Evolutionary conservation across 2,113 vertebrate genomes (phyloP).

Genomic region (Uropsilus gracilis): DNA sequence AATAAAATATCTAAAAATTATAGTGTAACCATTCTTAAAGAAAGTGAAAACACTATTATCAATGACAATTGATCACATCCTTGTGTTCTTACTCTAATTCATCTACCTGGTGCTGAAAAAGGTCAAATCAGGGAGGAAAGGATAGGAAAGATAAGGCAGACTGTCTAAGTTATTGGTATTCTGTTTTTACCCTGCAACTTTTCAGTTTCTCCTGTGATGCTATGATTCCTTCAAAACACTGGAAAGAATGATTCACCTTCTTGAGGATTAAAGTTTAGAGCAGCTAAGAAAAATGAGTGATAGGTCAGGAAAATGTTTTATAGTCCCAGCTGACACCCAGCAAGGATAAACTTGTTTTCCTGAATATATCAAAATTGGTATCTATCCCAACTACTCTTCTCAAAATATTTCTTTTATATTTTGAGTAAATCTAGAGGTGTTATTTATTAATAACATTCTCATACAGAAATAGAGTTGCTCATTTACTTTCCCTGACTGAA

Average conservation of each 20-base stretch:
- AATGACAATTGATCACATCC: background rate
- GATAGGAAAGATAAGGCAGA: background rate
- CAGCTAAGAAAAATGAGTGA: background rate
- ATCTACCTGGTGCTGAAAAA: background rate
- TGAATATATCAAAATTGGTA: background rate
- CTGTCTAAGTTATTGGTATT: background rate
- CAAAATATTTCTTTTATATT: background rate
- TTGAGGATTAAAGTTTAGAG: background rate
- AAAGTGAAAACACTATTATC: background rate
- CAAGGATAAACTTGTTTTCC: background rate
- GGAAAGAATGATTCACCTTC: background rate
- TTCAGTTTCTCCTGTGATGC: background rate
- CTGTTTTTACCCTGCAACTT: background rate
- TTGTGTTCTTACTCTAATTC: background rate
- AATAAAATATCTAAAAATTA: background rate
- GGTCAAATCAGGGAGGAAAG: background rate
- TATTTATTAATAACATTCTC: background rate
- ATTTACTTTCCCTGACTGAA: background rate
- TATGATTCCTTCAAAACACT: background rate
- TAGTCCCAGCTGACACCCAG: background rate
- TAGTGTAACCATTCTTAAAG: background rate
- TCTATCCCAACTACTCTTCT: background rate
- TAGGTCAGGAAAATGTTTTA: background rate
- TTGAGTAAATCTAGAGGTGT: background rate
- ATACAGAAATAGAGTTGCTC: background rate